Conservation (phyloP, 2,113 vertebrate species). For the Clarias batrachus region DNA sequence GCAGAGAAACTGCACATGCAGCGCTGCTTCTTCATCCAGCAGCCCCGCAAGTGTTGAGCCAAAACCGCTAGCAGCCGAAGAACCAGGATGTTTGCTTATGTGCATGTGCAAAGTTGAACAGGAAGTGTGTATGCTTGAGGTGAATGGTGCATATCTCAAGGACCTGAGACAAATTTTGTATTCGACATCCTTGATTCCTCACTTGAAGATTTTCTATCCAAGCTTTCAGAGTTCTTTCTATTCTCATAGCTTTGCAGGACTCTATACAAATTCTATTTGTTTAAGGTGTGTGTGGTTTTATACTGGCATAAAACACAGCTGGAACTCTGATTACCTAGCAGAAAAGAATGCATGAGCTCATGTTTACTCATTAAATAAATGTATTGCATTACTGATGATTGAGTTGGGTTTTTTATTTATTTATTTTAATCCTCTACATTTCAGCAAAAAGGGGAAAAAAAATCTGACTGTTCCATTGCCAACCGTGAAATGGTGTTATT, state of each 20-base stretch:
- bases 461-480: background rate
- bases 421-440: background rate
- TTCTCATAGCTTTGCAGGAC: slow-evolving; percentile 23
- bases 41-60: slow-evolving; percentile 87
- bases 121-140: slow-evolving; percentile 45
- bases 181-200: background rate
- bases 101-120: slow-evolving; percentile 41
- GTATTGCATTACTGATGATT: slow-evolving; percentile 29
- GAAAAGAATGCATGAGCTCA: slow-evolving; percentile 45
- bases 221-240: slow-evolving; percentile 43
- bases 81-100: slow-evolving; percentile 16
- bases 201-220: slow-evolving; percentile 5
- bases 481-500: background rate
- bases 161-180: slow-evolving; percentile 9
- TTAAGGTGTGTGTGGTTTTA: background rate
- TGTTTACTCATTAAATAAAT: slow-evolving; percentile 53
- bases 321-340: background rate
- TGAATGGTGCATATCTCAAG: slow-evolving; percentile 29
- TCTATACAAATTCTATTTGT: slow-evolving; percentile 35
- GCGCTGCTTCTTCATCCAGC: slow-evolving; percentile 83
- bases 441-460: background rate
- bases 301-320: background rate
- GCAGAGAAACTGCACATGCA: slow-evolving; percentile 79
- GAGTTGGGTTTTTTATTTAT: background rate
- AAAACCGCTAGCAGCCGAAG: slow-evolving; percentile 3